Evolutionary conservation across 2,888 invertebrate species (phyloP).

Genomic region (Acanthopleura granulata): DNA sequence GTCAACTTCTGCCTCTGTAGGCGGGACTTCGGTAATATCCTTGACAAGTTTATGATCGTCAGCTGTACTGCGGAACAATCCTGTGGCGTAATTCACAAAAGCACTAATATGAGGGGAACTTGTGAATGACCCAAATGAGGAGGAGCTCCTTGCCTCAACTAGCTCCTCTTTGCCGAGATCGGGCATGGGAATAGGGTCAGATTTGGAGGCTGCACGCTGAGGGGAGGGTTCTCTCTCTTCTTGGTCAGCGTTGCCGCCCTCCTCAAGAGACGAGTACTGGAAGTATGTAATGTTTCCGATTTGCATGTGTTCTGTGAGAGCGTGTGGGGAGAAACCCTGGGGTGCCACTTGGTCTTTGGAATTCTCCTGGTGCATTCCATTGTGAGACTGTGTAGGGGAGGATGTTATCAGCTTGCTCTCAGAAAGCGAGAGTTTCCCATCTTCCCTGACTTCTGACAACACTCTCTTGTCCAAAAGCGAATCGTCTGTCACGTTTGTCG

Average conservation of each 20-base stretch:
- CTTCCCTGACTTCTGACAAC: not conserved
- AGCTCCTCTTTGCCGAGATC: not conserved
- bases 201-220: slow-evolving; percentile 1
- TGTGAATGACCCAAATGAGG: slow-evolving; percentile 48
- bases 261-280: slow-evolving; percentile 21
- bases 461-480: not conserved
- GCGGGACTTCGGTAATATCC: slow-evolving; percentile 42
- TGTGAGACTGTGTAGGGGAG: not conserved
- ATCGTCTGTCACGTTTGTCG: not conserved
- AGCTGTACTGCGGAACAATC: slow-evolving; percentile 77
- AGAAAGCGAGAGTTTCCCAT: not conserved
- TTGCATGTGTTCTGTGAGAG: slow-evolving; percentile 30
- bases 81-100: slow-evolving; percentile 96
- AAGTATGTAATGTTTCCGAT: slow-evolving; percentile 30
- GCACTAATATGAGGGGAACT: slow-evolving; percentile 56
- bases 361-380: not conserved
- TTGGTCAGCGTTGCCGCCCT: not conserved
- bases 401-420: not conserved
- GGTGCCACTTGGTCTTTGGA: not conserved
- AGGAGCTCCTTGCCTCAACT: not conserved
- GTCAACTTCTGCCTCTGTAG: slow-evolving; percentile 18
- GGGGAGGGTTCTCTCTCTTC: not conserved
- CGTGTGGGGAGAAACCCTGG: not conserved
- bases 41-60: slow-evolving; percentile 35
- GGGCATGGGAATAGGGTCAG: slow-evolving; percentile 10